These are phyloP conservation scores for Bactericera cockerelli DNA, from an alignment of 1,140 invertebrate genomes.

Conservation along the genomic window DNA sequence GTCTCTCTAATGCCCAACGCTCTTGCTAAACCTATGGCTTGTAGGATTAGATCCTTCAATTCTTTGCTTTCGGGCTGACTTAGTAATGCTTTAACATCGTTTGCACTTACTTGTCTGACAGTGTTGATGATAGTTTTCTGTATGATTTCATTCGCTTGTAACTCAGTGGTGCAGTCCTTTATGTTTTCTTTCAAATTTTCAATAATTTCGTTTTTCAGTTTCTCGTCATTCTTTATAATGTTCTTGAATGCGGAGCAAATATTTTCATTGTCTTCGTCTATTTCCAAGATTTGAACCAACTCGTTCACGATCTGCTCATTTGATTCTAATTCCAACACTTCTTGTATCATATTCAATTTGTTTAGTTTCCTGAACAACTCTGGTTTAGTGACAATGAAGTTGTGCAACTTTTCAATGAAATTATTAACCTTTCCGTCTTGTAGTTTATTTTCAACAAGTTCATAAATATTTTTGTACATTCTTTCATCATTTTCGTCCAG, in stretches of 20 bases:
- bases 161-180: constrained; percentile 27
- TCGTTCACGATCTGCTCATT: constrained; percentile 7
- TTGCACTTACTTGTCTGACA: constrained; percentile 39
- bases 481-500: constrained; percentile 15
- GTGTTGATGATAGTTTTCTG: constrained; percentile 44
- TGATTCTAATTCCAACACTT: background rate
- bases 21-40: constrained; percentile 51
- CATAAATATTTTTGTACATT: constrained; percentile 16
- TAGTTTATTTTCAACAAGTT: constrained; percentile 19
- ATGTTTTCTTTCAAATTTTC: constrained; percentile 22
- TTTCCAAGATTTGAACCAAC: constrained; percentile 4
- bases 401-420: constrained; percentile 18
- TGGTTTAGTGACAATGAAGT: constrained; percentile 15
- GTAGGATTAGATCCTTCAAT: constrained; percentile 38
- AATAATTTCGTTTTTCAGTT: constrained; percentile 13
- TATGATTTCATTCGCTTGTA: constrained; percentile 41
- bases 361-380: constrained; percentile 9
- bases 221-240: constrained; percentile 5
- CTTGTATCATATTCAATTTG: constrained; percentile 7
- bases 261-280: background rate
- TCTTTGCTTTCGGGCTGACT: constrained; percentile 34
- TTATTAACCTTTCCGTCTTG: constrained; percentile 13
- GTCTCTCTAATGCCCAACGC: constrained; percentile 48
- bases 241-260: background rate
- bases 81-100: constrained; percentile 36